Conservation (phyloP, 23 tunicate species). For the Diplosoma virens region DNA sequence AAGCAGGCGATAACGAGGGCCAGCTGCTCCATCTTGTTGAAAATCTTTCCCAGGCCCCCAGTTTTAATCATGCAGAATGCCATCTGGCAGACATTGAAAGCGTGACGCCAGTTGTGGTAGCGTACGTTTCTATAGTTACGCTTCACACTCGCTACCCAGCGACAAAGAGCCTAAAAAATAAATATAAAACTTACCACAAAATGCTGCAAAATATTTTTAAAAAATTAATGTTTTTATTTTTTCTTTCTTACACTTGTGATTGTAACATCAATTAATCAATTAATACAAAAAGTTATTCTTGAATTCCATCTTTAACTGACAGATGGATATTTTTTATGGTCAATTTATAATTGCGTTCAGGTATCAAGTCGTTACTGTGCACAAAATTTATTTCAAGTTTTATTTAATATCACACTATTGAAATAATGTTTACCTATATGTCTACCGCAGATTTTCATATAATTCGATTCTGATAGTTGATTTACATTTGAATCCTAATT, state of each 20-base stretch:
- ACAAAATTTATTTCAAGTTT: too few species aligned
- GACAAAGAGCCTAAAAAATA: slow-evolving; percentile 51
- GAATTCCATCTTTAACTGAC: too few species aligned
- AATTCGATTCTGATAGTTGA: not conserved
- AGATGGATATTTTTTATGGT: too few species aligned
- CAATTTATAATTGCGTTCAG: not conserved
- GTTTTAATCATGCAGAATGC: slow-evolving; percentile 83
- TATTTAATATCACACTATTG: not conserved
- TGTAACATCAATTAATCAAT: too few species aligned
- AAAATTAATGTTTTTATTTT: too few species aligned
- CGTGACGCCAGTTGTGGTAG: slow-evolving; percentile 98
- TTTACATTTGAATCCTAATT: not conserved
- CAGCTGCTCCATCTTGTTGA: slow-evolving; percentile 63
- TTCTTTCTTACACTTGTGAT: too few species aligned
- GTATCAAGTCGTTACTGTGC: too few species aligned
- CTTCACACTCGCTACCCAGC: slow-evolving; percentile 91
- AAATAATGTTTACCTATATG: not conserved
- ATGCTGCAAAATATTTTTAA: not conserved
- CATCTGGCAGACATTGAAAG: slow-evolving; percentile 94
- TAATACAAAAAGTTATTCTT: too few species aligned
- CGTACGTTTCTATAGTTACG: slow-evolving; percentile 76
- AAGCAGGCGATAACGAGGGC: slow-evolving; percentile 75
- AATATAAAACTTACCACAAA: not conserved
- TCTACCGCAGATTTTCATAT: not conserved
- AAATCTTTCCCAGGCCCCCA: slow-evolving; percentile 43